Evolutionary conservation across 1,140 invertebrate genomes (phyloP), one percentile per base, ranked within the genome.

Genomic region (Aethina tumida): DNA sequence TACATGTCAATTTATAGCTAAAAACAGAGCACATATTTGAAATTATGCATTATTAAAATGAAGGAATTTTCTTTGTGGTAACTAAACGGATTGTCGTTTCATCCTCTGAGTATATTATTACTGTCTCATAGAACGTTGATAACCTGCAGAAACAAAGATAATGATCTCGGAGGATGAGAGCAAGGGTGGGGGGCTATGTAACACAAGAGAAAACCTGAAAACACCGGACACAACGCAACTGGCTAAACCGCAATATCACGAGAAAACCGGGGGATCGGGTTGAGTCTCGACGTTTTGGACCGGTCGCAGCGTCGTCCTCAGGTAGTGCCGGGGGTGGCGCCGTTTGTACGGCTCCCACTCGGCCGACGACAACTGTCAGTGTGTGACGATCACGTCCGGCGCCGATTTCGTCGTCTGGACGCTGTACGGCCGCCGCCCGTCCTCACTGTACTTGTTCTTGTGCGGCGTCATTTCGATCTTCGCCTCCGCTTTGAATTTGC

Each of bases 371-470:
- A 55, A 42, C 33, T 70, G 74, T 84, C 79, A 84, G 74, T 83
- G 81, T 10, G 80, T 82, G 50, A 83, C 81, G 49, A 89, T 86
- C 34, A 89, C 85, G 58, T 91, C 86, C 12, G 85, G 85, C 1
- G 85, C 85, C 27, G 84, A 87, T 56, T 87, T 85, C 6, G 80
- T 83, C 8, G 81, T 84, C 43, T 82, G 77, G 31, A 78, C 75
- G 58, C 79, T 83, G 56, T 79, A 79, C 0, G 40, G 26, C 12
- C 39, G 12, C 32, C 30, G 14, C 13, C 20, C 18, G 6, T 27
- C 7, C 6, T 12, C 6, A n/a, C 13, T 6, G 28, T 30, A 30
- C 13, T n/a, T 12, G 32, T 45, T 35, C 20, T 49, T 39, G 17
- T 39, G 19, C 18, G 18, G 33, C n/a, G 65, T 68, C 62, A 79